Base-by-base conservation (phyloP, 2,888 invertebrate species). In the Spilosoma lubricipeda region DNA sequence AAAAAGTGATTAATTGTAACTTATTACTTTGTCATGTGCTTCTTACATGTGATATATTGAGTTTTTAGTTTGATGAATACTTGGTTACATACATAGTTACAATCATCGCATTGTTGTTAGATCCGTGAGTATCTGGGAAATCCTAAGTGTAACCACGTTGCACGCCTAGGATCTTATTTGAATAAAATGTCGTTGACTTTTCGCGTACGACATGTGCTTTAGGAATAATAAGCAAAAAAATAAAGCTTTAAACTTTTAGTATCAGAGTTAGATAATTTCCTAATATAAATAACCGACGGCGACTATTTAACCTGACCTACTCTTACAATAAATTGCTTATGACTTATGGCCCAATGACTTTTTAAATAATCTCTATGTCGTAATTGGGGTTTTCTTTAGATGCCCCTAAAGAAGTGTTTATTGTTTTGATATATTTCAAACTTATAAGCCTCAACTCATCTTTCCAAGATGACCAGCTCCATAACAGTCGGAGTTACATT, bases 81-180 rank as follows among this genome's bases (percentile, higher is more conserved):
- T 67, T 74, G 74, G 23, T 80, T 72, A 74, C 75, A 88, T 88
- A 89, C 89, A 88, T 91, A 89, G 90, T 85, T 81, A 39, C 70
- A 63, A 48, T 67, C 81, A 81, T 82, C 69, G 84, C 86, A 88
- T 89, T 85, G 89, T 85, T 76, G 72, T 78, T 80, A 91, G 90
- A 89, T 92, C 92, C 92, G 92, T 89, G 89, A 89, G 75, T 79
- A 72, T 78, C 77, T 86, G 92, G 92, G 86, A 92, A 92, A 90
- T 82, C 92, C 92, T 86, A 84, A 83, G 81, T 74, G 80, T 82
- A 83, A 84, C 83, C 81, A 77, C 79, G 80, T 81, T 82, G 81
- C 77, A 77, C 74, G 75, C 81, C 85, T 84, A 86, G 86, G 86
- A 88, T 88, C 84, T 85, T 80, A 83, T 79, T 78, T 78, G 82